phyloP scores from a whole-genome alignment of 2,797 vertebrate genomes.

The Poeciliopsis infans region DNA sequence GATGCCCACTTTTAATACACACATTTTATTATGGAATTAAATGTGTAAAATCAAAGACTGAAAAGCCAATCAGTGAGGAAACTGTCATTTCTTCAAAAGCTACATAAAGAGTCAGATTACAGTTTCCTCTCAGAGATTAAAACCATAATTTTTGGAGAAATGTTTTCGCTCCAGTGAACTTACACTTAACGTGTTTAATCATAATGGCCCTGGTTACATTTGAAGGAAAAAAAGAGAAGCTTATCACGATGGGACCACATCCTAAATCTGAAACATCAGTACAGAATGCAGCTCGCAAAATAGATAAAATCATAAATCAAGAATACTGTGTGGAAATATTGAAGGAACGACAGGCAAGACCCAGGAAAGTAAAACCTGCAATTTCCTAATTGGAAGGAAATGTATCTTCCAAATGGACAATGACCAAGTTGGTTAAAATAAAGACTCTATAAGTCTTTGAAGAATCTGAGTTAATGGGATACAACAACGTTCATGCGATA shows the following conservation, averaged over 20 bases:
- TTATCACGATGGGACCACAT: background rate
- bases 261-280: no score
- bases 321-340: background rate
- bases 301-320: background rate
- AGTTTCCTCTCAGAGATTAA: background rate
- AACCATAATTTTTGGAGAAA: background rate
- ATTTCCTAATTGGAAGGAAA: no score
- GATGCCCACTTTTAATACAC: no score
- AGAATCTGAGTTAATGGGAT: no score
- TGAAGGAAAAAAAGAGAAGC: background rate
- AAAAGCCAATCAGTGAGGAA: background rate
- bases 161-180: background rate
- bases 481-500: no score
- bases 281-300: background rate
- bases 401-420: background rate
- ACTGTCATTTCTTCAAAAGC: background rate
- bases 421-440: background rate
- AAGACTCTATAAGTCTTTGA: no score
- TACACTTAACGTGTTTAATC: background rate
- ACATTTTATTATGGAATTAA: no score
- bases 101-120: background rate
- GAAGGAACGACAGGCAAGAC: background rate
- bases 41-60: background rate
- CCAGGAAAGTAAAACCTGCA: background rate
- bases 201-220: background rate